Evolutionary conservation across 2,113 vertebrate species (phyloP), one percentile per base, ranked within the genome.

Genomic region (Marcusenius ussheri): DNA sequence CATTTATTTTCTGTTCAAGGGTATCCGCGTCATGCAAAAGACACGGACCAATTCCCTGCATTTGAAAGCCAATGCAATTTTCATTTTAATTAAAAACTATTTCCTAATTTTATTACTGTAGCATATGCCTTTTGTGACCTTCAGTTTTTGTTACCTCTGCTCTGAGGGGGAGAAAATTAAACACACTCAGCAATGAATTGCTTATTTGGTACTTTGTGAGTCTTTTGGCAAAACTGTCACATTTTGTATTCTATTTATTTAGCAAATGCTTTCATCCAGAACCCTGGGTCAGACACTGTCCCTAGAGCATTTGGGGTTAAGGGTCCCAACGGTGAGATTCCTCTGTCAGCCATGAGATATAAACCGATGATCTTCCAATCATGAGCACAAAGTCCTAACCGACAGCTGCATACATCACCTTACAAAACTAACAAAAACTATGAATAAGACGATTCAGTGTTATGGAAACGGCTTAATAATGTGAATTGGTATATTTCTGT

Each of bases 1-100:
- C 89, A 47, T 90, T 90, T 49, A 84, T 85, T 90, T 47, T 51
- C 80, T 47, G 58, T 70, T 87, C 89, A 90, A 49, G 56, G 89
- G 83, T 70, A 90, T 77, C 27, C 31, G 31, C 58, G 17, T 31
- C 27, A 49, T 56, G 5, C 47, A 19, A 83, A n/a, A 89, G 70
- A 89, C 27, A 5, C 49, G 13, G 49, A 74, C 47, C 74, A 89
- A 24, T 56, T 83, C 39, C 49, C 17, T 56, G 70, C 21, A 49
- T 83, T 83, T 83, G 70, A 83, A 74, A n/a, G 62, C 62, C 88
- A 88, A 31, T 47, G 46, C 42, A 46, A 88, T 88, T 83, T 80
- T 49, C 70, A 45, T 53, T 49, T 39, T 19, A 83, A 83, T 83
- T 89, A 45, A 89, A 50, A 35, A 53, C 74, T 83, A 83, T 89